These are phyloP conservation scores for Protobothrops mucrosquamatus DNA, from an alignment of 2,113 vertebrate genomes.

Conservation along the genomic window DNA sequence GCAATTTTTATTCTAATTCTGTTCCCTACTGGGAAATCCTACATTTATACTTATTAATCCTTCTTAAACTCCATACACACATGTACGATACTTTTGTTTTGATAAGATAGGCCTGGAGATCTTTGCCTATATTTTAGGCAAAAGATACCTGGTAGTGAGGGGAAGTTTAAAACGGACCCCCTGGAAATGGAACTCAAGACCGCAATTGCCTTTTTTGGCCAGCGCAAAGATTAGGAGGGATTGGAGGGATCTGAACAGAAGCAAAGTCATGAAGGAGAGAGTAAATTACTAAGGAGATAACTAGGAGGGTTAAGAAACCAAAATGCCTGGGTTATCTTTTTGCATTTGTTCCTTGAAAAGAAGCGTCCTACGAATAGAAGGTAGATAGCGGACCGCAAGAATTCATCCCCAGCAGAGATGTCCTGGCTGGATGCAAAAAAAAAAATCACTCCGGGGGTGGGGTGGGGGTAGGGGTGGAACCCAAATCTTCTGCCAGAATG, in stretches of 20 bases:
- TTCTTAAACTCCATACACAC: not conserved
- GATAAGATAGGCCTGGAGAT: not conserved
- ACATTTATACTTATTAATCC: not conserved
- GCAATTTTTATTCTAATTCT: not conserved
- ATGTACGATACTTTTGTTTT: not conserved
- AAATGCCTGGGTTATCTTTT: not conserved
- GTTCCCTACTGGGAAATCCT: not conserved
- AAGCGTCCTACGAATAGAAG: not conserved
- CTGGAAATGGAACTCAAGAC: not conserved
- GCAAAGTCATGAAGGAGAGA: not conserved
- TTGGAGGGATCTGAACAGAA: not conserved
- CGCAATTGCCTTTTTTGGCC: not conserved
- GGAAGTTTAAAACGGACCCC: not conserved
- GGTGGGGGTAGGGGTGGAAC: too few relatives aligned
- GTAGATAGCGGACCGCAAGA: not conserved
- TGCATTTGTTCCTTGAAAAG: not conserved
- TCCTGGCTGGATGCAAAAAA: not conserved
- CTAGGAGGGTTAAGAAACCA: not conserved
- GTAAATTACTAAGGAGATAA: not conserved
- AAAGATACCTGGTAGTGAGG: not conserved
- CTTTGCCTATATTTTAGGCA: not conserved
- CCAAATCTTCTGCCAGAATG: not conserved
- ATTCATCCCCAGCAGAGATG: not conserved
- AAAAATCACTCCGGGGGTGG: not conserved
- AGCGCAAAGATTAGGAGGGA: not conserved